Percentiles rank a stretch among this genome's conserved stretches.
Conservation (phyloP, 2,888 invertebrate species). For the Abrostola triplasia region DNA sequence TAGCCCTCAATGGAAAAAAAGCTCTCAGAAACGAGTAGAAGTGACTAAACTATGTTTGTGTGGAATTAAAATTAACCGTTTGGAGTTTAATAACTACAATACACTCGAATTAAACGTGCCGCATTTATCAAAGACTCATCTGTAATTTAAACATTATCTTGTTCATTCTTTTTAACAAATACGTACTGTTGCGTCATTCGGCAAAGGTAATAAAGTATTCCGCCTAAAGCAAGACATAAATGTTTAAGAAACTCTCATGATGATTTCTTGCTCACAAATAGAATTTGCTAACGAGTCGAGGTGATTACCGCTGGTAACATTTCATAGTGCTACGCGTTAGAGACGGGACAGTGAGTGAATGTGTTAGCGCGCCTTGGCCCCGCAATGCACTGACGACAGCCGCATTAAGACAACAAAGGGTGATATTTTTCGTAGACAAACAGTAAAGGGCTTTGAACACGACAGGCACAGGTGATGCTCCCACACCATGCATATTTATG, state of each 20-base stretch:
- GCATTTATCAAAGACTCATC: neutral
- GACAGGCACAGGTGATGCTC: slow-evolving; percentile 77
- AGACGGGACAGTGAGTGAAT: slow-evolving; percentile 37
- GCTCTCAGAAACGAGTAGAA: slow-evolving; percentile 39
- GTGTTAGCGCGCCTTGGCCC: slow-evolving; percentile 53
- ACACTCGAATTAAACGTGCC: neutral
- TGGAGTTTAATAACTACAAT: slow-evolving; percentile 13
- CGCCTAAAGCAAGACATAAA: slow-evolving; percentile 29
- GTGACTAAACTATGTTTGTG: slow-evolving; percentile 45
- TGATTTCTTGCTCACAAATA: slow-evolving; percentile 49
- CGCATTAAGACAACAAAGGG: slow-evolving; percentile 80
- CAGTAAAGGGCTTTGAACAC: slow-evolving; percentile 78
- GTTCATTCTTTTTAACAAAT: neutral
- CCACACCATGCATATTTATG: slow-evolving; percentile 85
- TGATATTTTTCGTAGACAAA: slow-evolving; percentile 85
- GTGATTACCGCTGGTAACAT: slow-evolving; percentile 45
- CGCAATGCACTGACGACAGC: slow-evolving; percentile 67
- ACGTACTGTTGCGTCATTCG: slow-evolving; percentile 9
- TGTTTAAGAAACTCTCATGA: slow-evolving; percentile 34
- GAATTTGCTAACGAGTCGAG: slow-evolving; percentile 56
- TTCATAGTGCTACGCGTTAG: slow-evolving; percentile 41
- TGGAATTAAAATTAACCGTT: slow-evolving; percentile 37
- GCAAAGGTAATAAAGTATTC: slow-evolving; percentile 23
- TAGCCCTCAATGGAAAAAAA: slow-evolving; percentile 69
- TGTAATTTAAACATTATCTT: neutral